These are phyloP conservation scores for Drosophila diplacantha DNA, from an alignment of 2,888 invertebrate genomes.

Conservation along the genomic window DNA sequence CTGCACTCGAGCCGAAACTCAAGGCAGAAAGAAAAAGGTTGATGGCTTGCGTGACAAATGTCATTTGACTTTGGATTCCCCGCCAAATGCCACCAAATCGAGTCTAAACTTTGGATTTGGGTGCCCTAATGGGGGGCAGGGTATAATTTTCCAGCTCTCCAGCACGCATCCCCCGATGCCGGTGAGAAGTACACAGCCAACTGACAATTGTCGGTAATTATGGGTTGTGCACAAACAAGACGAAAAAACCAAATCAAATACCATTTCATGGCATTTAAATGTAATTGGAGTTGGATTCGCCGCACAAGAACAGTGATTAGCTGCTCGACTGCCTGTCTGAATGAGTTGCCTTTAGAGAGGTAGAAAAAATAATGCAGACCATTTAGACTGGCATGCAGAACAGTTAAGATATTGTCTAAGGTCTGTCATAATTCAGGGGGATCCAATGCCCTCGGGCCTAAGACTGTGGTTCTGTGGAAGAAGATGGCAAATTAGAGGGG, in stretches of 20 bases:
- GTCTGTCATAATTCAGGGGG: conserved; percentile 7
- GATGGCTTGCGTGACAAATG: conserved; percentile 64
- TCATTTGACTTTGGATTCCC: conserved; percentile 62
- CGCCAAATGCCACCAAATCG: conserved; percentile 46
- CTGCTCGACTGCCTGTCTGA: conserved; percentile 6
- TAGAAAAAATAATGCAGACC: conserved; percentile 18
- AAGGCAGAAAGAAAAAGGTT: conserved; percentile 19
- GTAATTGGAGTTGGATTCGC: conserved; percentile 57
- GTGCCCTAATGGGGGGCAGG: conserved; percentile 61
- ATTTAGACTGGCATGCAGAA: conserved; percentile 32
- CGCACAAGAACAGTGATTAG: conserved; percentile 48
- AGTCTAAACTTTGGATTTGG: conserved; percentile 58
- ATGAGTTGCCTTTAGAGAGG: conserved; percentile 4
- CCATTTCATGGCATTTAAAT: conserved; percentile 70
- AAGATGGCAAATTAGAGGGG: not conserved
- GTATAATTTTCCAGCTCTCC: conserved; percentile 46
- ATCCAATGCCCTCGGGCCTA: not conserved
- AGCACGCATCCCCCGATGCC: conserved; percentile 17
- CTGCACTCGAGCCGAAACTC: conserved; percentile 56
- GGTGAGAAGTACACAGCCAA: conserved; percentile 53
- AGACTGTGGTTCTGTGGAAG: not conserved
- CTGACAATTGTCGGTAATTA: conserved; percentile 49
- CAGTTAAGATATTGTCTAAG: conserved; percentile 23
- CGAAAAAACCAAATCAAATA: conserved; percentile 58
- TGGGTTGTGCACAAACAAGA: conserved; percentile 38